Evolutionary conservation across 2,888 invertebrate species (phyloP), one percentile per base, ranked within the genome.

Genomic region (Podabrus alpinus): DNA sequence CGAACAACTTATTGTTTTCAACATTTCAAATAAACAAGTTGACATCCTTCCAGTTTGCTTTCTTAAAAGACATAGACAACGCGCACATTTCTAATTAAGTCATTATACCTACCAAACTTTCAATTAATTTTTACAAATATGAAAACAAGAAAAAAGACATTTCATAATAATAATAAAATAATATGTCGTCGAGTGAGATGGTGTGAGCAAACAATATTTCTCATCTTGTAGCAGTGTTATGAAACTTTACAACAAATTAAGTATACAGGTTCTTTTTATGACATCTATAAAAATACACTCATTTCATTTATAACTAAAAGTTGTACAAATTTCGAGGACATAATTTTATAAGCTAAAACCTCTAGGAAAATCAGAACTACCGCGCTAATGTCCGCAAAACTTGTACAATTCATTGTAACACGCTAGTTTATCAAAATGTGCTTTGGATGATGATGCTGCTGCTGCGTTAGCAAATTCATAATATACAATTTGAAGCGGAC

Each of bases 261-360:
- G 17, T 67, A 72, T 72, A 71, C 71, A 75, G 45, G n/a, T 45
- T 69, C 70, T 62, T 68, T 77, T 78, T 73, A 74, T 79, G 79
- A 85, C 85, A 85, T 82, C 85, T 85, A 85, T 84, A 84, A 85
- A 85, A 85, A 85, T 85, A 85, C 85, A 85, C 84, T 81, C 80
- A 83, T 81, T 81, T 80, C 80, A 79, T 82, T 81, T 76, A 76
- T 79, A 79, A 78, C 78, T 81, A 81, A 70, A 71, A 17, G 62
- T 64, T 71, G 73, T 68, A 72, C 69, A 71, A 74, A 71, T 74
- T 74, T 71, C 68, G 68, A 71, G 25, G 71, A 68, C 67, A 70
- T 16, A 68, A 71, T 61, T 59, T 68, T 68, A 74, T 59, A 67
- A 60, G 67, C 68, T 71, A 59, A 21, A 24, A 69, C 17, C 67